Evolutionary conservation across 2,797 vertebrate species (phyloP), one percentile per base, ranked within the genome.

Genomic region (Heterohyrax brucei): DNA sequence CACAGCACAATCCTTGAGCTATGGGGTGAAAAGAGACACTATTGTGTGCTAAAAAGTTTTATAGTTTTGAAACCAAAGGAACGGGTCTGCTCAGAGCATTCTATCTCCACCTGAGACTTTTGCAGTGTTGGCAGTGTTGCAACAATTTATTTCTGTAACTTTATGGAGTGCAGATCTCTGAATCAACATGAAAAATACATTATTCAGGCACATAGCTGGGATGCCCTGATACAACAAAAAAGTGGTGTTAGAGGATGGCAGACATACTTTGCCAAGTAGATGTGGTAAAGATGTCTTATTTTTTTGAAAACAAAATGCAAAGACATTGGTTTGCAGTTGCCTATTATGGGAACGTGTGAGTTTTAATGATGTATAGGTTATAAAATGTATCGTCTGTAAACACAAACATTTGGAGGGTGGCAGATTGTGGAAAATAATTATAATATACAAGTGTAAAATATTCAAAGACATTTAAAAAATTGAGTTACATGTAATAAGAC

Each of bases 281-380:
- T 62, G n/a, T 53, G 81, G 68, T 12, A 87, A 10, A 59, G 28
- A 73, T 19, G 0, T 26, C 7, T 61, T 61, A 61, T 61, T 22
- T 93, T 61, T 89, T 85, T 78, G 73, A 82, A 28, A 93, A 72
- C 48, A 10, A 73, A n/a, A 83, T 77, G 22, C 39, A 80, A 68
- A 68, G 3, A 26, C 22, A 24, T 21, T 81, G 21, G 86, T 92
- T 59, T 75, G 39, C 39, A 39, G 39, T 18, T 81, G 70, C 0
- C 44, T 28, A 70, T 81, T 16, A 91, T 8, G 10, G 84, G 77
- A 50, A 59, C 39, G 39, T 39, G 1, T 39, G 78, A 50, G n/a
- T 16, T 82, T 68, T 13, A 59, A 28, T 70, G 59, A 68, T 75
- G 1, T 46, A 21, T 50, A 28, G 12, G 2, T 28, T 89, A 33